A percentile compares a stretch with the other conserved stretches of the same genome.
These are phyloP conservation scores for Bathynomus jamesi DNA, from an alignment of 1,140 invertebrate species.

Conservation along the genomic window DNA sequence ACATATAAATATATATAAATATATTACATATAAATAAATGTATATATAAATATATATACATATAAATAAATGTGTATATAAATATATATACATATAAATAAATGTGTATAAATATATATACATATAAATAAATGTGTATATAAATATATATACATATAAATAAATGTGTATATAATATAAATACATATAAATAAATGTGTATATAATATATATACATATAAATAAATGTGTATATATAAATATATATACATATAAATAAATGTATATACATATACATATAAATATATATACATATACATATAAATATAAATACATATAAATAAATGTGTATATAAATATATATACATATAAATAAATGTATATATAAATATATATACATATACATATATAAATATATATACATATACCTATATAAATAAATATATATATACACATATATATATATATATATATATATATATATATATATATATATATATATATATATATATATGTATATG, in stretches of 20 bases:
- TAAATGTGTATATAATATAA: too few species aligned
- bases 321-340: slow-evolving; percentile 7
- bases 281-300: slow-evolving; percentile 2
- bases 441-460: slow-evolving; percentile 12
- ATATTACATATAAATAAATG: neutral
- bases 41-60: neutral
- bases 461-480: slow-evolving; percentile 14
- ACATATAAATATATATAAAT: neutral
- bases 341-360: slow-evolving; percentile 4
- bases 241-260: too few species aligned
- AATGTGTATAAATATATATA: too few species aligned
- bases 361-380: slow-evolving; percentile 8
- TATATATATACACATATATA: slow-evolving; percentile 12
- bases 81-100: neutral
- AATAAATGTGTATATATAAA: too few species aligned
- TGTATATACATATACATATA: slow-evolving; percentile 12
- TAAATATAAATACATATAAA: slow-evolving; percentile 5
- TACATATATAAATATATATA: neutral
- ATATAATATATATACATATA: too few species aligned
- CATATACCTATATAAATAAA: neutral
- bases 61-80: neutral
- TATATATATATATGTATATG: neutral
- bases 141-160: too few species aligned
- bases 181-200: too few species aligned
- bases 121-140: too few species aligned